Evolutionary conservation across 2,888 invertebrate genomes (phyloP), one percentile per base, ranked within the genome.

Genomic region (Aphidoletes aphidimyza): DNA sequence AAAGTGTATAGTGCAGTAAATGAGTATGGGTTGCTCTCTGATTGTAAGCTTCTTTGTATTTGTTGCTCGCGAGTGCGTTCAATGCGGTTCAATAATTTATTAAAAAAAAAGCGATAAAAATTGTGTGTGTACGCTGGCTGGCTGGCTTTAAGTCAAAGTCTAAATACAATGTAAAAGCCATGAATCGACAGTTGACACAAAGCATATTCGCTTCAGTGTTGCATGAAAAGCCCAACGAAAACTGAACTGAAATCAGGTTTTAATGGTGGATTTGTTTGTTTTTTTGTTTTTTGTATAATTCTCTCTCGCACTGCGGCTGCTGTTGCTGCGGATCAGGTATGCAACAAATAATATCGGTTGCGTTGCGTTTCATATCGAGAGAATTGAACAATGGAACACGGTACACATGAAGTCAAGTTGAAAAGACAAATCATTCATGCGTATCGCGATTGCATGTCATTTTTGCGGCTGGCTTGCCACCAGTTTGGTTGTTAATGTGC

Each of bases 401-500:
- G 81, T 37, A 37, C 37, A 37, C 37, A 69, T 69, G 30, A 36
- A 81, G 81, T 81, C 81, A 81, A 81, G 81, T 81, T 81, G 81
- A 81, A 81, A 81, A 81, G 81, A 81, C 81, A 81, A 81, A 81
- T 81, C 81, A 81, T 81, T 81, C 81, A 81, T 81, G 81, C 81
- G 81, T 81, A 81, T 81, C 81, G 81, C 81, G 36, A 81, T 81
- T 37, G 81, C 81, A 81, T 37, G 81, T 81, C 81, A 37, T 81
- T 81, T 81, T 81, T 81, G 36, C 81, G n/a, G 81, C 81, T 81
- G 37, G 19, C 39, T 37, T 37, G 81, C 37, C 81, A 81, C 37
- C 37, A 81, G 37, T 81, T 81, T 81, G 36, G 81, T n/a, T 81
- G 37, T 81, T 81, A 81, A 81, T 81, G 37, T 81, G 81, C 81